These are phyloP conservation scores for Heliconius hermathena DNA, from an alignment of 1,140 invertebrate genomes.

Conservation along the genomic window DNA sequence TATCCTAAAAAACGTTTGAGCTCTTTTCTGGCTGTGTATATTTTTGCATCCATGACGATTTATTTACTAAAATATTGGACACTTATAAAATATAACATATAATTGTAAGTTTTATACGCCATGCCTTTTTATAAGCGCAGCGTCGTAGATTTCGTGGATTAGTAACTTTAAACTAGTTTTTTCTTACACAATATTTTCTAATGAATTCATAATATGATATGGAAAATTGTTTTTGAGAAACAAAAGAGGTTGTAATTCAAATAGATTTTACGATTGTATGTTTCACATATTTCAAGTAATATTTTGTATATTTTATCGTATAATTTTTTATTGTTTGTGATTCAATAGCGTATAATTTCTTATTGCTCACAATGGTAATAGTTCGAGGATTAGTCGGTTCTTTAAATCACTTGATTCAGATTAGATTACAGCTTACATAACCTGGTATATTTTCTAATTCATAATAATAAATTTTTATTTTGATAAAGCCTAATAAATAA, in stretches of 20 bases:
- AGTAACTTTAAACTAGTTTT: not conserved
- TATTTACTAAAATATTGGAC: too few relatives aligned
- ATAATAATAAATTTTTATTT: too few relatives aligned
- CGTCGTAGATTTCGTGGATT: not conserved
- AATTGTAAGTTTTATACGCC: too few relatives aligned
- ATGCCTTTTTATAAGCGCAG: not conserved
- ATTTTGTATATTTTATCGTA: not conserved
- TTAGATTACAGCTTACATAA: not conserved
- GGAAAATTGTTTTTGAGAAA: not conserved
- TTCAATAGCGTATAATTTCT: not conserved
- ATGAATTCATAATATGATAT: slow-evolving; percentile 10
- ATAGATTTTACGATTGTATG: not conserved
- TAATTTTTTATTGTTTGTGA: not conserved
- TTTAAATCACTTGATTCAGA: not conserved
- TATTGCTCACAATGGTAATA: not conserved
- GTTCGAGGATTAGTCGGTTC: not conserved
- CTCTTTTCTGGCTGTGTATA: too few relatives aligned
- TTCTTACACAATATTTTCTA: slow-evolving; percentile 11
- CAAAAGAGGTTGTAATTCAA: slow-evolving; percentile 11
- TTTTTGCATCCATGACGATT: not conserved
- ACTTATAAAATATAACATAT: too few relatives aligned
- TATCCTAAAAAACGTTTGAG: too few relatives aligned
- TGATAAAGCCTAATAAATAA: too few relatives aligned
- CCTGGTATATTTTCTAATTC: too few relatives aligned
- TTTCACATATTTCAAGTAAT: not conserved